Conservation (phyloP, 2,113 vertebrate genomes). For the Struthio camelus region DNA sequence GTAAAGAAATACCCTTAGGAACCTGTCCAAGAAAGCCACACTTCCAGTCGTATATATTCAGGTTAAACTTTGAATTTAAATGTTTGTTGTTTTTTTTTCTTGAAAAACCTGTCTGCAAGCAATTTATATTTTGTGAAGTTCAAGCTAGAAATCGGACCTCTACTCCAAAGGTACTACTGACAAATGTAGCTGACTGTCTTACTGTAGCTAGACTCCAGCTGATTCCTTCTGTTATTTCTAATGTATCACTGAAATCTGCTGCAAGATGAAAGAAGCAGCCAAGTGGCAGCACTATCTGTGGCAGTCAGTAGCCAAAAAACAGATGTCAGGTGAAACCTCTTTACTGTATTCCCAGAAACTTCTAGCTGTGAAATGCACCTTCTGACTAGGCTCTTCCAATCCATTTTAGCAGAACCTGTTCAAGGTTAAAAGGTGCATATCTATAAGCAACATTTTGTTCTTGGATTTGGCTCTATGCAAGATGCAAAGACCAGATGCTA, state of each 20-base stretch:
- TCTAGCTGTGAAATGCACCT: slow-evolving; percentile 30
- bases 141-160: not conserved
- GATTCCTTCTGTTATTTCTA: slow-evolving; percentile 55
- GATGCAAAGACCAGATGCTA: slow-evolving; percentile 37
- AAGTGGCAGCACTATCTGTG: not conserved
- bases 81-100: not conserved
- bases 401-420: not conserved
- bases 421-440: slow-evolving; percentile 57
- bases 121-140: not conserved
- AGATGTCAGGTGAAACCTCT: slow-evolving; percentile 43
- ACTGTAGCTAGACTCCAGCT: slow-evolving; percentile 33
- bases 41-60: not conserved
- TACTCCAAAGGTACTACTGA: not conserved
- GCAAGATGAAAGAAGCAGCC: not conserved
- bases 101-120: not conserved
- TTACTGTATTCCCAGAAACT: not conserved
- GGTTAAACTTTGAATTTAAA: not conserved
- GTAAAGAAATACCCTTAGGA: not conserved
- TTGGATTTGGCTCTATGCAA: not conserved
- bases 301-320: slow-evolving; percentile 38
- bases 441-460: not conserved
- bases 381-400: not conserved
- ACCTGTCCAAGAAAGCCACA: not conserved
- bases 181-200: slow-evolving; percentile 12
- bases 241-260: not conserved